These are phyloP conservation scores for Drosophila kanapiae DNA, from an alignment of 1,140 invertebrate species.

Conservation along the genomic window DNA sequence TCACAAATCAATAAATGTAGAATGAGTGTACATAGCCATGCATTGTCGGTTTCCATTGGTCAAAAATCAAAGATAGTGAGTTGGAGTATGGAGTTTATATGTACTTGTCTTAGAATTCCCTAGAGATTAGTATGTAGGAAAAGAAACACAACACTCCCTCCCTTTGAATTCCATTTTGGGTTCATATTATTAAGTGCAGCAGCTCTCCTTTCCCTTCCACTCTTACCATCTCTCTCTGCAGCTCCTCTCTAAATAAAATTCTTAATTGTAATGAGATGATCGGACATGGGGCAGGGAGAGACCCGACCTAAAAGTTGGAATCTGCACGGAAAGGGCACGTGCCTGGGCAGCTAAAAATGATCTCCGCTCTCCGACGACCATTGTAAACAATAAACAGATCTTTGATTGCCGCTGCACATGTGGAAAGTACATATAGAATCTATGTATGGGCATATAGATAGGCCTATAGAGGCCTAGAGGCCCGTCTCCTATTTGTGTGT, in stretches of 20 bases:
- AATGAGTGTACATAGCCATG: too few species aligned
- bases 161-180: neutral
- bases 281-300: neutral
- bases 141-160: neutral
- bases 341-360: conserved; percentile 46
- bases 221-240: neutral
- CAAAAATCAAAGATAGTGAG: neutral
- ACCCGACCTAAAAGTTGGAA: conserved; percentile 1
- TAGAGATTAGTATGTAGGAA: neutral
- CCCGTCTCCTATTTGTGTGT: neutral
- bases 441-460: neutral
- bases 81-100: neutral
- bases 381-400: conserved; percentile 79
- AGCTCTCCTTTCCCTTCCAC: neutral
- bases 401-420: conserved; percentile 55
- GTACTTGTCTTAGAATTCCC: neutral
- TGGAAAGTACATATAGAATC: conserved; percentile 1
- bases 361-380: conserved; percentile 17
- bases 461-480: neutral
- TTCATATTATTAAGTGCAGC: conserved; percentile 3
- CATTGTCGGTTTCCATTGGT: too few species aligned
- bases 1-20: too few species aligned
- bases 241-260: conserved; percentile 23
- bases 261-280: conserved; percentile 7
- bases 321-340: conserved; percentile 29